Evolutionary conservation across 2,797 vertebrate species (phyloP).

Genomic region (Chloroceryle inda): DNA sequence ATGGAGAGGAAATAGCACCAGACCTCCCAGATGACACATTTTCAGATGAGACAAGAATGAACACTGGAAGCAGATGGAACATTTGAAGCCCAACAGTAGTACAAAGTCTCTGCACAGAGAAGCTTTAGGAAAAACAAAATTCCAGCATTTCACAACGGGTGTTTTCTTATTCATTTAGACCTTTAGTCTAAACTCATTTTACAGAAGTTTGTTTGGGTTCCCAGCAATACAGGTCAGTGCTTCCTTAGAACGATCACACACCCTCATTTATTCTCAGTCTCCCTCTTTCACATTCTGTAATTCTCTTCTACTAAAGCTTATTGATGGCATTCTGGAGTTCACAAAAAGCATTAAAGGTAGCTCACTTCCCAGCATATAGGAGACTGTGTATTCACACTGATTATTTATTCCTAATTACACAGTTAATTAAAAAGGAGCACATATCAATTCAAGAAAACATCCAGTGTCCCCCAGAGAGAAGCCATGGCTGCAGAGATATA

Average conservation of each 20-base stretch:
- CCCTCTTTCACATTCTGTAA: neutral
- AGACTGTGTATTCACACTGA: neutral
- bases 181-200: neutral
- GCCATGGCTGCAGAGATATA: neutral
- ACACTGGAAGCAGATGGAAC: conserved; percentile 21
- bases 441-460: neutral
- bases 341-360: neutral
- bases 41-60: neutral
- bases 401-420: neutral
- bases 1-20: conserved; percentile 19
- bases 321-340: neutral
- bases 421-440: neutral
- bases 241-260: neutral
- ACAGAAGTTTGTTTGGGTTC: neutral
- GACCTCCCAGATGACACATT: conserved; percentile 31
- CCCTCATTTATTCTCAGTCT: neutral
- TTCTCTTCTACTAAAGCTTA: neutral
- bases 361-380: neutral
- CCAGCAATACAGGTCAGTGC: neutral
- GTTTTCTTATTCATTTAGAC: neutral
- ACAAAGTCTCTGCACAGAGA: neutral
- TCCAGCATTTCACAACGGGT: neutral
- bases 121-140: neutral
- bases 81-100: conserved; percentile 11
- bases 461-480: neutral